These are phyloP conservation scores for Onychomys arenicola DNA, from an alignment of 2,797 vertebrate species.

Conservation along the genomic window DNA sequence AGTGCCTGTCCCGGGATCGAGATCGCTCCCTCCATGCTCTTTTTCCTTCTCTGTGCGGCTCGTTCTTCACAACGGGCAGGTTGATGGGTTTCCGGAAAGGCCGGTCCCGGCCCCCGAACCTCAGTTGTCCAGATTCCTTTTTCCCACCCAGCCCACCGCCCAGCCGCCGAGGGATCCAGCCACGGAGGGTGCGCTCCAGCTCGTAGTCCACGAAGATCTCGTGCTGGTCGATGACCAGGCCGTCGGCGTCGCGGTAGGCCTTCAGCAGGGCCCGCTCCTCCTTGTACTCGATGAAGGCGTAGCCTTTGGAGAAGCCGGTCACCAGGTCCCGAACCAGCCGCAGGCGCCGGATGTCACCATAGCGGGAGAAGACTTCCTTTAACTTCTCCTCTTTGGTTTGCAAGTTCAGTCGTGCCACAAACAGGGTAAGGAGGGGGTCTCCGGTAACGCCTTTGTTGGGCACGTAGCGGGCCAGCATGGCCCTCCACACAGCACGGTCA, in stretches of 20 bases:
- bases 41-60: constrained; percentile 85
- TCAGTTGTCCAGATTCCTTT: constrained; percentile 97
- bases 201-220: constrained; percentile 97
- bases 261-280: constrained; percentile 93
- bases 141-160: constrained; percentile 97
- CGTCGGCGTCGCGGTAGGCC: constrained; percentile 95
- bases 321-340: constrained; percentile 95
- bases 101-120: constrained; percentile 96
- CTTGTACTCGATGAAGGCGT: constrained; percentile 96
- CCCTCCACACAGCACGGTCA: constrained; percentile 95
- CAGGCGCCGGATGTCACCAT: constrained; percentile 93
- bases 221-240: constrained; percentile 94
- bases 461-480: constrained; percentile 93
- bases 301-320: constrained; percentile 96
- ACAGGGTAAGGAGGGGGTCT: constrained; percentile 95
- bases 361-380: constrained; percentile 94
- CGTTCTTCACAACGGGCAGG: constrained; percentile 87
- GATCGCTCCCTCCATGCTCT: constrained; percentile 86
- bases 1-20: constrained; percentile 85
- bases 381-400: constrained; percentile 96
- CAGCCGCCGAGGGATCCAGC: constrained; percentile 96
- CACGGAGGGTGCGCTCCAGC: constrained; percentile 94
- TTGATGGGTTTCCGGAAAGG: constrained; percentile 97
- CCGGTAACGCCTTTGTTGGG: constrained; percentile 95
- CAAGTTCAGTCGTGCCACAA: constrained; percentile 93